phyloP scores from a whole-genome alignment of 2,113 vertebrate species.

The Neolamprologus fasciatus region DNA sequence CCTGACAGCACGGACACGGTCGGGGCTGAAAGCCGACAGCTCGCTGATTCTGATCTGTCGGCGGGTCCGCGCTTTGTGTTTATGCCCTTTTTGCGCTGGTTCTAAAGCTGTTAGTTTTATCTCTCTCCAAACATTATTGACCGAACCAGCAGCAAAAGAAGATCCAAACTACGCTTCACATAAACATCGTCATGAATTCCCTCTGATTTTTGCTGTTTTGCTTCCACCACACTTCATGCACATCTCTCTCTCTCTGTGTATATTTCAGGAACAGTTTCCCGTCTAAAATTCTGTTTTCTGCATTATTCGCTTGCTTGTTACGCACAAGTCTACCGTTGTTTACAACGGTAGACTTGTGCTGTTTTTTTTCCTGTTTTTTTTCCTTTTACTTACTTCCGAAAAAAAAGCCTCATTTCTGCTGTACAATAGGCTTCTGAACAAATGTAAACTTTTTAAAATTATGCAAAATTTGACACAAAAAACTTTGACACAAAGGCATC shows the following conservation, averaged over 20 bases:
- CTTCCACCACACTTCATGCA: neutral
- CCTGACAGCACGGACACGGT: neutral
- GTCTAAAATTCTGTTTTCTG: no score
- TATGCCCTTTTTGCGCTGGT: accelerated
- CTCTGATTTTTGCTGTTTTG: neutral
- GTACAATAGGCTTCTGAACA: no score
- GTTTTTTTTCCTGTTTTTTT: no score
- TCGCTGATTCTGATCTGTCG: neutral
- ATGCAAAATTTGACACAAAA: no score
- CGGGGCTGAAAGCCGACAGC: neutral
- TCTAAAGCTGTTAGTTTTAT: neutral
- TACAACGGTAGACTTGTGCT: no score
- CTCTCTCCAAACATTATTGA: neutral
- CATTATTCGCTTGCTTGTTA: no score
- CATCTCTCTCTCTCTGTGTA: no score
- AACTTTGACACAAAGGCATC: no score
- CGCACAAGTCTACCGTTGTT: no score
- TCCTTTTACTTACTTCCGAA: no score
- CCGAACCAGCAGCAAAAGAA: neutral
- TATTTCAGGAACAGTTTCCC: no score
- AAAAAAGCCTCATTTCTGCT: accelerated
- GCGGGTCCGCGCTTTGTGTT: accelerated
- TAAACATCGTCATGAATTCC: neutral
- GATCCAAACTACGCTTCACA: neutral
- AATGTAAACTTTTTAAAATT: no score